Percentiles rank a stretch among this genome's conserved stretches.
Conservation (phyloP, 2,888 invertebrate genomes). For the Ophion ventricosus region DNA sequence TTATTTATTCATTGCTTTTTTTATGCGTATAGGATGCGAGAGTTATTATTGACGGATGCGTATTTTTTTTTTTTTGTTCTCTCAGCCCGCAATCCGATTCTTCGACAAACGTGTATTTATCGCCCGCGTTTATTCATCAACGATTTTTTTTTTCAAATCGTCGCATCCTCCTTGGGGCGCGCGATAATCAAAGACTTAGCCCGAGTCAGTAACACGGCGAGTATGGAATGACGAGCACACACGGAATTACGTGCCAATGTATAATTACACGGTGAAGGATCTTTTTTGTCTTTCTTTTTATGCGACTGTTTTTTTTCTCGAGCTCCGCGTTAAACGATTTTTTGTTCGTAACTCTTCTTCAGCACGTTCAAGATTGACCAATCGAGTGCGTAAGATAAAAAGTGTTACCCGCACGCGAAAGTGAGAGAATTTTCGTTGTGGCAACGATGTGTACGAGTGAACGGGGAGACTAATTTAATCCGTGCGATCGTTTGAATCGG, state of each 20-base stretch:
- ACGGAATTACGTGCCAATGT: slow-evolving; percentile 24
- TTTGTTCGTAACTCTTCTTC: not conserved
- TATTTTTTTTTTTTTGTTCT: not conserved
- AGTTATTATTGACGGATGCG: not conserved
- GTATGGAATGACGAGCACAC: slow-evolving; percentile 8
- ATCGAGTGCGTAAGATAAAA: slow-evolving; percentile 3
- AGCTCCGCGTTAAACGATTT: slow-evolving; percentile 3
- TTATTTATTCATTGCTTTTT: slow-evolving; percentile 3
- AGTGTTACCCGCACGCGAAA: not conserved
- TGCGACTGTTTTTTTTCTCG: not conserved
- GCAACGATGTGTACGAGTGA: not conserved
- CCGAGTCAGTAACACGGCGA: not conserved
- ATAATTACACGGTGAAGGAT: slow-evolving; percentile 24
- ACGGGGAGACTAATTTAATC: not conserved
- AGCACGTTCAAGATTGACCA: not conserved
- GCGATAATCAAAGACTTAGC: not conserved
- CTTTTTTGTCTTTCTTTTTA: slow-evolving; percentile 4
- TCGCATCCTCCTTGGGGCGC: not conserved
- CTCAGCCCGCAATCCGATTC: not conserved
- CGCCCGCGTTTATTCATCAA: not conserved
- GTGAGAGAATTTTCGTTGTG: not conserved
- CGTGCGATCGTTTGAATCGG: not conserved
- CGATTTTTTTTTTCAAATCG: not conserved
- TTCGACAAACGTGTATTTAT: not conserved
- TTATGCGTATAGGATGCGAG: not conserved